These are phyloP conservation scores for Urosaurus nigricauda DNA, from an alignment of 2,797 vertebrate species.

Conservation along the genomic window DNA sequence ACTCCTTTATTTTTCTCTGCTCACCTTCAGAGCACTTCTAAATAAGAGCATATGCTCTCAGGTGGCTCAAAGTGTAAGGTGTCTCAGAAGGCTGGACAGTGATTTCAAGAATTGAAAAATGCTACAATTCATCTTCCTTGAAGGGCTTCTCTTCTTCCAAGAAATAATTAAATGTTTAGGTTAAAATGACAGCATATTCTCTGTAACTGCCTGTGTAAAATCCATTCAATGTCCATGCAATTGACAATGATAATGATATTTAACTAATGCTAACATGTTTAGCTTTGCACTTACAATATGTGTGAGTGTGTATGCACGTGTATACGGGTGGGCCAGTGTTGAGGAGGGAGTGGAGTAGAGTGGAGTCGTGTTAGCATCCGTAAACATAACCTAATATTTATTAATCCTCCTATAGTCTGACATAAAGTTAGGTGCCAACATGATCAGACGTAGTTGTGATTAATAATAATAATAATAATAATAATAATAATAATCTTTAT, in stretches of 20 bases:
- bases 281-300: not conserved
- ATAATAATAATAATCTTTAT: too few relatives aligned
- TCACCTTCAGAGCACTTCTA: not conserved
- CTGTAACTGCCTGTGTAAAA: not conserved
- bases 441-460: too few relatives aligned
- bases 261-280: not conserved
- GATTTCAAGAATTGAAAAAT: not conserved
- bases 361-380: not conserved
- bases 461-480: too few relatives aligned
- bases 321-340: not conserved
- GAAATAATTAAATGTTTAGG: not conserved
- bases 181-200: not conserved
- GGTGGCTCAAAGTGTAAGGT: not conserved
- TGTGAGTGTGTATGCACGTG: too few relatives aligned
- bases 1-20: conserved; percentile 4
- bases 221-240: not conserved
- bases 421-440: too few relatives aligned
- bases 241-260: not conserved
- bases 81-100: not conserved
- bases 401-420: not conserved
- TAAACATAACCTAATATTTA: too few relatives aligned
- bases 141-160: not conserved
- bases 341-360: not conserved
- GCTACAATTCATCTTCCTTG: not conserved
- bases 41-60: conserved; percentile 8